Percentiles rank a stretch among this genome's conserved stretches.
These are phyloP conservation scores for Holothuria leucospilota DNA, from an alignment of 53 echinoderm and acorn worm genomes.

Conservation along the genomic window DNA sequence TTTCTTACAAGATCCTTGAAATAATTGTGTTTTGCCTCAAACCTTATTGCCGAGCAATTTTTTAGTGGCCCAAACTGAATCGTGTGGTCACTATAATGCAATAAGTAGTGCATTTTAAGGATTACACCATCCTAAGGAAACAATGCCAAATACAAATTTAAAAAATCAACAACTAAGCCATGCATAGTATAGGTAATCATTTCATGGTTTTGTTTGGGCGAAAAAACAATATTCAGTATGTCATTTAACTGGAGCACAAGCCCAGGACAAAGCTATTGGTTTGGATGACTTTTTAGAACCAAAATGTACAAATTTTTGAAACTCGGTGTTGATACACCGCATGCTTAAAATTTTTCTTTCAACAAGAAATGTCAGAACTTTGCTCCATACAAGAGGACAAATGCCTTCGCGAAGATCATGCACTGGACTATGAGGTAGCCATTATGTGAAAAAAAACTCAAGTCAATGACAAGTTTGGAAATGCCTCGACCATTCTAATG, in stretches of 20 bases:
- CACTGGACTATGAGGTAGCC: slow-evolving; percentile 35
- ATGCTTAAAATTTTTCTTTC: slow-evolving; percentile 3
- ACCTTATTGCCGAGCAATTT: slow-evolving; percentile 46
- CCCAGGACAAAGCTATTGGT: slow-evolving; percentile 28
- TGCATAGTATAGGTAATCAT: slow-evolving; percentile 44
- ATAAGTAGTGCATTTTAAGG: slow-evolving; percentile 50
- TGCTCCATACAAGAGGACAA: background rate
- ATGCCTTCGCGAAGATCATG: slow-evolving; percentile 28
- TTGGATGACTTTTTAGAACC: slow-evolving; percentile 45
- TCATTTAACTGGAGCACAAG: slow-evolving; percentile 18
- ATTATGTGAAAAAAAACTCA: slow-evolving; percentile 42
- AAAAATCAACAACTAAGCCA: slow-evolving; percentile 46
- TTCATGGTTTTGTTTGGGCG: slow-evolving; percentile 12
- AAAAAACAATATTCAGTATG: slow-evolving; percentile 35
- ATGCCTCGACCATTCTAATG: background rate
- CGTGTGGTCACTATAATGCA: slow-evolving; percentile 53
- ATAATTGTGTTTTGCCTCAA: slow-evolving; percentile 50
- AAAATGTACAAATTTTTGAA: slow-evolving; percentile 33
- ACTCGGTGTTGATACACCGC: slow-evolving; percentile 29
- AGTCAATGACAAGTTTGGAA: background rate
- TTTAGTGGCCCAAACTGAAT: slow-evolving; percentile 56
- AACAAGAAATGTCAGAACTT: slow-evolving; percentile 11
- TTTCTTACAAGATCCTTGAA: slow-evolving; percentile 60
- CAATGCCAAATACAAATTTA: slow-evolving; percentile 32
- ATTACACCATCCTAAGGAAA: slow-evolving; percentile 48